Evolutionary conservation across 2,113 vertebrate genomes (phyloP).

Genomic region (Hydrolagus affinis): DNA sequence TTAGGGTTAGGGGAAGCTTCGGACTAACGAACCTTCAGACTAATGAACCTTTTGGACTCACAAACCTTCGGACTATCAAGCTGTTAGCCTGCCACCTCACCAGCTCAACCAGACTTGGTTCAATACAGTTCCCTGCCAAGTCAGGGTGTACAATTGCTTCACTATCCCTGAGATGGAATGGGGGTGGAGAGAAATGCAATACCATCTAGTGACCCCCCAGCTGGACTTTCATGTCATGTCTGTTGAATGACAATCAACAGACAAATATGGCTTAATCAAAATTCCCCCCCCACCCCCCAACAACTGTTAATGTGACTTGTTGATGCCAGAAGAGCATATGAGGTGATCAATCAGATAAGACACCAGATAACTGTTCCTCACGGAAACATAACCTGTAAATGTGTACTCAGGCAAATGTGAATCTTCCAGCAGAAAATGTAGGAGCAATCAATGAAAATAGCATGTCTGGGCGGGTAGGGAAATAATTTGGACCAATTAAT

Average conservation of each 20-base stretch:
- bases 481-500: too few relatives aligned
- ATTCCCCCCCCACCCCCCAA: neutral
- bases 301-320: too few relatives aligned
- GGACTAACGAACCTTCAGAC: too few relatives aligned
- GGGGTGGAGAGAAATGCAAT: neutral
- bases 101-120: neutral
- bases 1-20: too few relatives aligned
- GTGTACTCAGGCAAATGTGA: too few relatives aligned
- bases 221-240: neutral
- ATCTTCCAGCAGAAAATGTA: too few relatives aligned
- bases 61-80: too few relatives aligned
- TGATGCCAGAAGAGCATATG: neutral
- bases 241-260: neutral
- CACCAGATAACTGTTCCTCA: too few relatives aligned
- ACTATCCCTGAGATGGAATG: neutral
- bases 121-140: neutral
- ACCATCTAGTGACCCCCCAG: conserved; percentile 16
- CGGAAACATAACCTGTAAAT: too few relatives aligned
- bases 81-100: neutral
- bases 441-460: too few relatives aligned
- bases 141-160: neutral
- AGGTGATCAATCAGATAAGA: neutral
- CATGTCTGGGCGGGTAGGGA: too few relatives aligned
- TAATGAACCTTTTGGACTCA: too few relatives aligned
- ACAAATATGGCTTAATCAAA: neutral